Percentiles rank a stretch among this genome's conserved stretches.
Evolutionary conservation across 2,888 invertebrate species (phyloP).

Genomic region (Cephalotes varians): DNA sequence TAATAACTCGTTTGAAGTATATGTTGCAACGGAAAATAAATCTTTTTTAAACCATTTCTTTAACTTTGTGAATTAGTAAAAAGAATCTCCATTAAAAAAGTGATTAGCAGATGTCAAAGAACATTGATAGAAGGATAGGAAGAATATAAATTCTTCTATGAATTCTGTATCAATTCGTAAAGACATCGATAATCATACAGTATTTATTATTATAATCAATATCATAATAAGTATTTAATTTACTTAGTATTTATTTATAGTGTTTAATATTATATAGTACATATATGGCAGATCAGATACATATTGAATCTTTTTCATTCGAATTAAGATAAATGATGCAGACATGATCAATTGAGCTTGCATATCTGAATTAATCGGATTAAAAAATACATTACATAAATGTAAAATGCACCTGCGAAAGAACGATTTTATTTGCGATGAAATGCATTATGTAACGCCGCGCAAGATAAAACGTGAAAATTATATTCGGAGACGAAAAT

Average conservation of each 20-base stretch:
- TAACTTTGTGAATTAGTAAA: constrained; percentile 13
- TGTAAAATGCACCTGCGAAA: neutral
- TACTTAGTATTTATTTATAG: neutral
- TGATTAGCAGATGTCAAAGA: constrained; percentile 51
- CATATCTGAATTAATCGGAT: neutral
- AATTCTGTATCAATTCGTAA: constrained; percentile 12
- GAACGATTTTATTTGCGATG: neutral
- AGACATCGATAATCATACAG: neutral
- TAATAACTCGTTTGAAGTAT: neutral
- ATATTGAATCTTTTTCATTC: neutral
- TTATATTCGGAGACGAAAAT: neutral
- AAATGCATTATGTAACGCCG: constrained; percentile 33
- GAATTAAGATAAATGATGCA: neutral
- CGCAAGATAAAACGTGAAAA: constrained; percentile 19
- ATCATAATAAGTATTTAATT: no score
- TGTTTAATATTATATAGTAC: neutral
- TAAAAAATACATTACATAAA: neutral
- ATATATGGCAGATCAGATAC: neutral
- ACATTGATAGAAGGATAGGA: constrained; percentile 51
- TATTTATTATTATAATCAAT: no score
- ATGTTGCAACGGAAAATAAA: neutral
- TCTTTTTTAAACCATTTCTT: constrained; percentile 3
- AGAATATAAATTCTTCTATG: constrained; percentile 54
- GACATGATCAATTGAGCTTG: neutral
- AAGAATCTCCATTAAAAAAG: constrained; percentile 57